phyloP scores from a whole-genome alignment of 2,797 vertebrate genomes.

The Myotis daubentonii region DNA sequence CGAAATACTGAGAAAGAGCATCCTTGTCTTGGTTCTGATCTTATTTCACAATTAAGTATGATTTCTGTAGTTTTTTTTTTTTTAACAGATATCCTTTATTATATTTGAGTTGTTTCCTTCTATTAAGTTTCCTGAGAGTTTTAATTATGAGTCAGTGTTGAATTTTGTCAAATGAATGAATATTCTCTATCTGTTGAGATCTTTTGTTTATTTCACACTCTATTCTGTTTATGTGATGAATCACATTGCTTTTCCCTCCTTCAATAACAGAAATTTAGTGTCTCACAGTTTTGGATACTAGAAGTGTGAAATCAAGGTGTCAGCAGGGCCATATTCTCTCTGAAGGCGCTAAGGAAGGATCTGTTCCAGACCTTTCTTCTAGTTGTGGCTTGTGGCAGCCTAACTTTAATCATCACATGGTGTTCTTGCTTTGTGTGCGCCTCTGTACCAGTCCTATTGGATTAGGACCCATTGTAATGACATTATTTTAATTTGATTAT shows the following conservation, averaged over 20 bases:
- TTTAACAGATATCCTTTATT: slow-evolving; percentile 16
- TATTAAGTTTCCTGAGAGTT: neutral
- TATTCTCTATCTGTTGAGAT: slow-evolving; percentile 32
- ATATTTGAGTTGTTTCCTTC: slow-evolving; percentile 29
- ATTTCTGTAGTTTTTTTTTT: slow-evolving; percentile 18
- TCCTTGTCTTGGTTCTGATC: slow-evolving; percentile 47
- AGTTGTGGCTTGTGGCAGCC: neutral
- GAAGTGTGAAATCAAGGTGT: neutral
- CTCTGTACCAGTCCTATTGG: neutral
- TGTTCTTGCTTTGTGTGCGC: neutral
- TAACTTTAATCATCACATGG: neutral
- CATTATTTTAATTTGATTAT: slow-evolving; percentile 16
- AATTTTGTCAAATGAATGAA: slow-evolving; percentile 33
- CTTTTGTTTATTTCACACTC: slow-evolving; percentile 12
- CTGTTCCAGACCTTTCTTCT: neutral
- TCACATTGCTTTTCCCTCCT: neutral
- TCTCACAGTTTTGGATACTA: neutral
- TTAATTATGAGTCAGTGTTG: slow-evolving; percentile 40
- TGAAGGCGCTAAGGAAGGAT: neutral
- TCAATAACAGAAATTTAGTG: neutral
- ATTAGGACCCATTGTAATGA: neutral
- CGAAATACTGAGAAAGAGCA: neutral
- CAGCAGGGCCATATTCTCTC: neutral
- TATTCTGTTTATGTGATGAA: slow-evolving; percentile 43
- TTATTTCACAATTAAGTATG: neutral